These are phyloP conservation scores for Pontoporia blainvillei DNA, from an alignment of 2,113 vertebrate genomes.

Conservation along the genomic window DNA sequence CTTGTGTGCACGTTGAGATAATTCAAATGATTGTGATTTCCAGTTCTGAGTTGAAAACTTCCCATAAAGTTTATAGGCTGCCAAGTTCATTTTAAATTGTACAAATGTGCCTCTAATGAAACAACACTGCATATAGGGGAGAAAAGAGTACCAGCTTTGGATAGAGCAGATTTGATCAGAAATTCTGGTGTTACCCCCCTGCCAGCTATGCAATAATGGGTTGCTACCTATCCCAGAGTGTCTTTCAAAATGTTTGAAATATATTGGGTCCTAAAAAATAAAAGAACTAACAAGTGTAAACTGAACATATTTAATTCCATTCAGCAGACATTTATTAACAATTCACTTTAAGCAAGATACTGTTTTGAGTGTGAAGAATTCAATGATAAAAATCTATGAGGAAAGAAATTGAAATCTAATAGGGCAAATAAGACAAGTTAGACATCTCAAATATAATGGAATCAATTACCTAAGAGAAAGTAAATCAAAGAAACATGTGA, in stretches of 20 bases:
- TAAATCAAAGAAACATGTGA: not conserved
- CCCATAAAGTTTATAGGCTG: not conserved
- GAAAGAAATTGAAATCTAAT: not conserved
- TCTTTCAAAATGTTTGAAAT: not conserved
- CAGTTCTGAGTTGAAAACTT: not conserved
- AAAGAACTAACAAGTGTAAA: not conserved
- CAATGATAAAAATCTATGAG: not conserved
- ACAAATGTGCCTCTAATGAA: not conserved
- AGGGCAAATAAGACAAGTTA: not conserved
- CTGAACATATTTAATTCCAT: not conserved
- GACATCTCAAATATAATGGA: not conserved
- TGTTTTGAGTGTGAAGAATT: not conserved
- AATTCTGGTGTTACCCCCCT: not conserved
- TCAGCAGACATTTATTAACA: not conserved
- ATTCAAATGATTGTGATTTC: not conserved
- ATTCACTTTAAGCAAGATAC: not conserved
- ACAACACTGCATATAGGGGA: not conserved
- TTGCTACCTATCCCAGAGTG: not conserved
- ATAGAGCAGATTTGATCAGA: not conserved
- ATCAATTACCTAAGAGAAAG: not conserved
- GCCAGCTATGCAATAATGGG: not conserved
- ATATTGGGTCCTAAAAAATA: not conserved
- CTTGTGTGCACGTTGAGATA: not conserved
- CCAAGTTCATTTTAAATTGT: not conserved
- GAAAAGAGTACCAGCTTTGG: not conserved